phyloP scores from a whole-genome alignment of 2,888 invertebrate genomes.

The Spisula solida region DNA sequence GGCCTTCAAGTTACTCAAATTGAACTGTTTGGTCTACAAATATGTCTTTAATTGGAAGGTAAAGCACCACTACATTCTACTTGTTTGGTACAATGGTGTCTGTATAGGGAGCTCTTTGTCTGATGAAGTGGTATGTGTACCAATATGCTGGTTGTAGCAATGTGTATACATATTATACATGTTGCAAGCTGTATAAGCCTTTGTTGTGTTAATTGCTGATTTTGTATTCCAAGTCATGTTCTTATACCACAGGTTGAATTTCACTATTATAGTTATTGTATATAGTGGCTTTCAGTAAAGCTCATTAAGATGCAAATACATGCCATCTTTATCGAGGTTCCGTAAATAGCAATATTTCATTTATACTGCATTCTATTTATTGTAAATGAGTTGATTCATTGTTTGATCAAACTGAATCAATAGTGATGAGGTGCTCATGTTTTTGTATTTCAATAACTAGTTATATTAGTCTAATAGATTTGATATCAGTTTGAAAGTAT shows the following conservation, averaged over 20 bases:
- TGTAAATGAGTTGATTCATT: neutral
- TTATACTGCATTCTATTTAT: neutral
- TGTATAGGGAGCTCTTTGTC: no score
- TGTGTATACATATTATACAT: neutral
- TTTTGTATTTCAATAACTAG: no score
- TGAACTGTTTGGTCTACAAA: no score
- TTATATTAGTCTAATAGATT: no score
- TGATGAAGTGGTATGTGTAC: neutral
- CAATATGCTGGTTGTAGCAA: neutral
- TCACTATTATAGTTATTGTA: neutral
- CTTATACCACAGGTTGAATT: neutral
- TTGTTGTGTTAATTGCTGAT: neutral
- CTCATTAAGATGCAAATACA: constrained; percentile 17
- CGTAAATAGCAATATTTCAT: neutral
- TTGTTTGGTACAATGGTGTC: no score
- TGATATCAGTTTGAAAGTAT: no score
- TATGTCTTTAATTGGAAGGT: no score
- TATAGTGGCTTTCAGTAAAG: neutral
- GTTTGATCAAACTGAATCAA: neutral
- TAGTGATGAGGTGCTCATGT: neutral
- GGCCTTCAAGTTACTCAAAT: no score
- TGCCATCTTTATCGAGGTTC: neutral
- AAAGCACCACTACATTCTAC: no score
- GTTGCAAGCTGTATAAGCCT: neutral
- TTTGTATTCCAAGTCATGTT: constrained; percentile 5